Percentiles rank a stretch among this genome's conserved stretches.
Conservation (phyloP, 2,797 vertebrate species). For the Erethizon dorsatum region DNA sequence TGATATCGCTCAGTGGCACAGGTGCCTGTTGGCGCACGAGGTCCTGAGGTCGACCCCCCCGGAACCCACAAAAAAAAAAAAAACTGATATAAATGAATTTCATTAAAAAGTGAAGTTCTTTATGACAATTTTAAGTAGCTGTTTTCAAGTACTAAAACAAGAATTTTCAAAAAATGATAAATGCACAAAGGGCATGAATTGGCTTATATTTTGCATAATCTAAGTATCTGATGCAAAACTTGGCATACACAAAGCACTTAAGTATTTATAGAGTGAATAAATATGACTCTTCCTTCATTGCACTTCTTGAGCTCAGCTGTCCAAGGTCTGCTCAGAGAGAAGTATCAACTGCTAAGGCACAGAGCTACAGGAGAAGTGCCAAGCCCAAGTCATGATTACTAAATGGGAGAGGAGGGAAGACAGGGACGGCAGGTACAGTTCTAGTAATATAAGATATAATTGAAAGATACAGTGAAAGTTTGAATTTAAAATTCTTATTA, state of each 20-base stretch:
- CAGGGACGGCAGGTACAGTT: not conserved
- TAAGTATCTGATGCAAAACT: slow-evolving; percentile 14
- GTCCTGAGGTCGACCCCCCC: too few species aligned
- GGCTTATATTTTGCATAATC: slow-evolving; percentile 35
- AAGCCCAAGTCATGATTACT: not conserved
- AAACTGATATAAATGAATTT: slow-evolving; percentile 56
- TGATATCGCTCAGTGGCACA: too few species aligned
- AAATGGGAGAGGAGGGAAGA: not conserved
- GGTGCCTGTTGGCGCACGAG: too few species aligned
- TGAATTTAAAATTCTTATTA: not conserved
- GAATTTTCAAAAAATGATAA: slow-evolving; percentile 64
- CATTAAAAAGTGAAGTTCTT: slow-evolving; percentile 73
- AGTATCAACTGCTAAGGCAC: not conserved
- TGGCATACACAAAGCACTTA: slow-evolving; percentile 37
- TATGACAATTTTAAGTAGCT: slow-evolving; percentile 59
- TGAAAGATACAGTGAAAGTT: not conserved
- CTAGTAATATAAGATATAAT: not conserved
- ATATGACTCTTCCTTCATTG: not conserved
- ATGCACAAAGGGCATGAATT: not conserved
- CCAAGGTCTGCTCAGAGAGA: not conserved
- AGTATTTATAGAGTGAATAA: slow-evolving; percentile 13
- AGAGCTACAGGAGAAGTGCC: not conserved
- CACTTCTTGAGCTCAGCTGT: not conserved
- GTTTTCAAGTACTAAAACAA: slow-evolving; percentile 70
- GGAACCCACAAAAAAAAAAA: not conserved